Conservation (phyloP, 2,888 invertebrate genomes). For the Campoplex capitator region DNA sequence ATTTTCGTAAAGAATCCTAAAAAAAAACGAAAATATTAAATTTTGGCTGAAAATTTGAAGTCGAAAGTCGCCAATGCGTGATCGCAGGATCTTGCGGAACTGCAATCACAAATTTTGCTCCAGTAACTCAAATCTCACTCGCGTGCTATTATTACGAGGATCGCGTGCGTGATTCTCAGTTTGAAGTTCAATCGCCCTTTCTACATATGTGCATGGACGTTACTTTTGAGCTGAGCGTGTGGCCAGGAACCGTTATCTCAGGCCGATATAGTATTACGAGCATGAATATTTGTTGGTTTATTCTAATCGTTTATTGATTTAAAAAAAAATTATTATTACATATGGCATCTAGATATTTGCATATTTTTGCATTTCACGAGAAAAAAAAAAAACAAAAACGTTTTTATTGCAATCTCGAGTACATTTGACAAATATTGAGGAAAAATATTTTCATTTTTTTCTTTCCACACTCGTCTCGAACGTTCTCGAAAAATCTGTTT, state of each 20-base stretch:
- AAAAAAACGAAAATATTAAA: too few relatives aligned
- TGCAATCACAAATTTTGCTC: background rate
- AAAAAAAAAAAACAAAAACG: background rate
- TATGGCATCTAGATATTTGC: background rate
- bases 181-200: constrained; percentile 32
- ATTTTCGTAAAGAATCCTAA: too few relatives aligned
- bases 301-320: background rate
- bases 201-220: background rate
- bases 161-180: constrained; percentile 23
- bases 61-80: background rate
- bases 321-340: background rate
- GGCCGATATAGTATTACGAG: constrained; percentile 33
- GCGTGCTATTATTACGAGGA: background rate
- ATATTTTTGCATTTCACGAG: background rate
- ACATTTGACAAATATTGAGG: background rate
- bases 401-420: background rate
- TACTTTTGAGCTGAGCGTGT: background rate
- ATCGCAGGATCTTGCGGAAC: too few relatives aligned
- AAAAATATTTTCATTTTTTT: background rate
- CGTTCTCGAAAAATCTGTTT: background rate
- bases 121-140: background rate
- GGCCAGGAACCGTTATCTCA: constrained; percentile 42
- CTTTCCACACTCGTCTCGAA: background rate
- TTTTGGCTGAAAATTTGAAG: too few relatives aligned
- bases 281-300: constrained; percentile 35